Conservation (phyloP, 2,113 vertebrate species). For the Scopus umbretta region DNA sequence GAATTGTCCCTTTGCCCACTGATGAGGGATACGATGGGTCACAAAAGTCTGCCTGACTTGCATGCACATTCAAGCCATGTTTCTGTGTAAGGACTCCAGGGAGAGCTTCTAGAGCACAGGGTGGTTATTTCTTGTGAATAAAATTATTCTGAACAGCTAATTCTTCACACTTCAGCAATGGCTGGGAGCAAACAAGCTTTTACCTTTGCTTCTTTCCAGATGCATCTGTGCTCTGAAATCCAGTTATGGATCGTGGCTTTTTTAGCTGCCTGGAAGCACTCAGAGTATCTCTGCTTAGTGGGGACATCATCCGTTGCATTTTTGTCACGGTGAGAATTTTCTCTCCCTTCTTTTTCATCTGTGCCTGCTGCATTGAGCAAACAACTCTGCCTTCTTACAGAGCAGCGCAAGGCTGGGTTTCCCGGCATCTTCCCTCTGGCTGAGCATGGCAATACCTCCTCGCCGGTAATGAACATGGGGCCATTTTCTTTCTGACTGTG, state of each 20-base stretch:
- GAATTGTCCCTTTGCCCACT: not conserved
- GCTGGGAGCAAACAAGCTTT: constrained; percentile 78
- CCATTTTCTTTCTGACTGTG: not conserved
- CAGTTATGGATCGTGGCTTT: constrained; percentile 70
- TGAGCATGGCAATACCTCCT: not conserved
- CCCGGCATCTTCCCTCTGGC: not conserved
- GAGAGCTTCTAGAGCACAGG: constrained; percentile 16
- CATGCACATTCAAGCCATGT: constrained; percentile 27
- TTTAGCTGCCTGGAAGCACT: constrained; percentile 41
- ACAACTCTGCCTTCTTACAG: not conserved
- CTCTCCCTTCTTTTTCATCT: not conserved
- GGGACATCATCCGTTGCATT: not conserved
- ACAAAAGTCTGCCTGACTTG: constrained; percentile 3
- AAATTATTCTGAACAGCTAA: not conserved
- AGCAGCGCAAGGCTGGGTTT: not conserved
- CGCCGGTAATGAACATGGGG: not conserved
- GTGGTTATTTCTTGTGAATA: not conserved
- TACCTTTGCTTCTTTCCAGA: constrained; percentile 76
- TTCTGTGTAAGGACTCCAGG: constrained; percentile 5
- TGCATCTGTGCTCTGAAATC: constrained; percentile 76
- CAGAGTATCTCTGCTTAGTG: not conserved
- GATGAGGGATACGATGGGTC: not conserved
- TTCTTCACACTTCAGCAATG: constrained; percentile 77
- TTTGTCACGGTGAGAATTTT: not conserved
- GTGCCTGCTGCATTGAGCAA: not conserved